These are phyloP conservation scores for Sogatella furcifera DNA, from an alignment of 1,140 invertebrate species.

Conservation along the genomic window DNA sequence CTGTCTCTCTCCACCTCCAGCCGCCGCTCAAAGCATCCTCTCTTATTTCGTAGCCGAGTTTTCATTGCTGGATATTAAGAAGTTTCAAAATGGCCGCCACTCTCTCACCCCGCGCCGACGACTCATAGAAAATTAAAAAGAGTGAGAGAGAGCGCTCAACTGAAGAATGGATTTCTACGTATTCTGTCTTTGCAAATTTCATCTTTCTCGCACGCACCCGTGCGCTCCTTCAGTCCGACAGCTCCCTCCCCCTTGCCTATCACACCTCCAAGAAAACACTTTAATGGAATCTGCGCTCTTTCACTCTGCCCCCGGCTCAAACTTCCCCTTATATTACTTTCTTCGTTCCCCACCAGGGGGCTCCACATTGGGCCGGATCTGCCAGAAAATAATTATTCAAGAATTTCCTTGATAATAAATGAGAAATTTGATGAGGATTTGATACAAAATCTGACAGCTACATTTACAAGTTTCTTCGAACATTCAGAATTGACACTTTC, in stretches of 20 bases:
- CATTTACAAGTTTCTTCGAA: too few relatives aligned
- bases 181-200: slow-evolving; percentile 9
- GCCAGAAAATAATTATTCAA: neutral
- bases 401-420: neutral
- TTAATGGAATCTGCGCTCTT: slow-evolving; percentile 16
- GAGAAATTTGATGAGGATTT: neutral
- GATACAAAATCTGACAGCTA: too few relatives aligned
- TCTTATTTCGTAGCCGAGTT: slow-evolving; percentile 13
- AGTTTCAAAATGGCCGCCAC: slow-evolving; percentile 25
- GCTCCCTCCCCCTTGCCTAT: neutral
- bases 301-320: neutral
- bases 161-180: slow-evolving; percentile 13
- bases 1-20: neutral
- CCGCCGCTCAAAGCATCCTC: neutral
- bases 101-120: neutral
- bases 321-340: neutral
- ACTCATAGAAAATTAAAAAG: slow-evolving; percentile 25
- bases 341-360: neutral
- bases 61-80: slow-evolving; percentile 26
- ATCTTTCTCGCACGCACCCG: slow-evolving; percentile 1
- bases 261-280: slow-evolving; percentile 11
- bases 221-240: slow-evolving; percentile 1
- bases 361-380: neutral
- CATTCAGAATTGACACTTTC: too few relatives aligned
- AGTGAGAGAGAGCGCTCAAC: slow-evolving; percentile 18